Base-by-base conservation (phyloP, 2,113 vertebrate genomes). In the Gnathonemus longibarbis region DNA sequence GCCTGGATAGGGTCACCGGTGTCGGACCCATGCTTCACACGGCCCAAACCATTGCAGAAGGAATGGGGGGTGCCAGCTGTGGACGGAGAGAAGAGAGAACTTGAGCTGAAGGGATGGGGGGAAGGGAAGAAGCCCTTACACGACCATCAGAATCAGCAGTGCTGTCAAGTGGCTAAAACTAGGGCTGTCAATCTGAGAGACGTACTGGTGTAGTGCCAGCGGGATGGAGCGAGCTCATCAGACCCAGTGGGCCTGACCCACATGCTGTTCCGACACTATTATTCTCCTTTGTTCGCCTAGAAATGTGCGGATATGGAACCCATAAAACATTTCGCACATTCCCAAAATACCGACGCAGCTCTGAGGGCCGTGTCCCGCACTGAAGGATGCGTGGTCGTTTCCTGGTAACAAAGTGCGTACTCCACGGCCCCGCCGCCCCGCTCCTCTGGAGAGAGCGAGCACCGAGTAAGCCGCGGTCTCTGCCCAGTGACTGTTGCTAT, bases 1-100 rank as follows among this genome's bases (percentile, higher is more conserved):
- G 91, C 93, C 91, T 96, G 95, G 96, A 95, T 77, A 96, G 90
- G 88, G 94, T 95, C 89, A 88, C 87, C 48, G 92, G 90, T 74
- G 91, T 62, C 70, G 90, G 84, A 90, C 95, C 95, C 95, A 96
- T 95, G 90, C 84, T 91, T 93, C 93, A 95, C 27, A 39, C 88
- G 39, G 91, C 91, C 94, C 94, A 94, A 91, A 91, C 93, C 95
- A 96, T 96, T 5, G 19, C 9, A 13, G 87, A 45, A 21, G 45
- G 27, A 50, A 35, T 1, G n/a, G 11, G 31, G 88, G 39, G 24
- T 45, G 53, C 17, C 0, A 2, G 92, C 19, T 46, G 21, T 7
- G 53, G 62, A 87, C 24, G 45, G 58, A 8, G 77, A 58, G 35
- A 42, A 80, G 17, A 80, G 1, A 42, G 17, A 42, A 80, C 3